phyloP scores from a whole-genome alignment of 1,140 invertebrate genomes.

The Contarinia nasturtii region DNA sequence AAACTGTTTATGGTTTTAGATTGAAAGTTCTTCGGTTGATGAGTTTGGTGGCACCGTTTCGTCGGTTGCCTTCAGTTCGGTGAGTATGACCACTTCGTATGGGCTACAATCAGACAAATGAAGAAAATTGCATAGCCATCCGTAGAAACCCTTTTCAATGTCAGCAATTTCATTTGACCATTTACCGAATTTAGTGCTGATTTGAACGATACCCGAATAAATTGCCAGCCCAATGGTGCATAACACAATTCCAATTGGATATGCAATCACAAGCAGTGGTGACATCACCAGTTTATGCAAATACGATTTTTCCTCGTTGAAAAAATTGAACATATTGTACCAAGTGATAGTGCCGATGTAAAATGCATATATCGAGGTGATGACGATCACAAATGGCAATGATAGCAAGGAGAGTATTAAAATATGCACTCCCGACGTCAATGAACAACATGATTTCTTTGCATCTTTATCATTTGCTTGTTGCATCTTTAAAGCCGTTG shows the following conservation, averaged over 20 bases:
- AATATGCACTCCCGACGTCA: slow-evolving; percentile 42
- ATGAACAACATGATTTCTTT: slow-evolving; percentile 24
- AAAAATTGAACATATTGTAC: slow-evolving; percentile 55
- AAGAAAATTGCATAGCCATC: slow-evolving; percentile 48
- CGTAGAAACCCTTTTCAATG: slow-evolving; percentile 62
- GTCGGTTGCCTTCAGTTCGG: slow-evolving; percentile 17
- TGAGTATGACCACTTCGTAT: slow-evolving; percentile 31
- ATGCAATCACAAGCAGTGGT: slow-evolving; percentile 46
- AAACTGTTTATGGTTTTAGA: slow-evolving; percentile 14
- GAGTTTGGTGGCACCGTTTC: slow-evolving; percentile 14
- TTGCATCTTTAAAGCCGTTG: slow-evolving; percentile 37
- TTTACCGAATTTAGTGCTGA: slow-evolving; percentile 43
- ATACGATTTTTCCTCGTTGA: slow-evolving; percentile 45
- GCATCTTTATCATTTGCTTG: slow-evolving; percentile 30
- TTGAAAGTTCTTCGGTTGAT: slow-evolving; percentile 20
- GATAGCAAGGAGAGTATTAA: slow-evolving; percentile 42
- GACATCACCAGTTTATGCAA: slow-evolving; percentile 37
- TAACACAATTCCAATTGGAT: slow-evolving; percentile 47
- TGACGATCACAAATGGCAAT: slow-evolving; percentile 39
- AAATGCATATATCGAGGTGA: slow-evolving; percentile 46
- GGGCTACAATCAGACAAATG: slow-evolving; percentile 50
- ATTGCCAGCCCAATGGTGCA: slow-evolving; percentile 41
- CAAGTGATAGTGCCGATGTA: slow-evolving; percentile 56
- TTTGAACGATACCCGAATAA: slow-evolving; percentile 44
- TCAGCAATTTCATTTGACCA: slow-evolving; percentile 53